Evolutionary conservation across 2,888 invertebrate species (phyloP).

Genomic region (Herminia tarsipennalis): DNA sequence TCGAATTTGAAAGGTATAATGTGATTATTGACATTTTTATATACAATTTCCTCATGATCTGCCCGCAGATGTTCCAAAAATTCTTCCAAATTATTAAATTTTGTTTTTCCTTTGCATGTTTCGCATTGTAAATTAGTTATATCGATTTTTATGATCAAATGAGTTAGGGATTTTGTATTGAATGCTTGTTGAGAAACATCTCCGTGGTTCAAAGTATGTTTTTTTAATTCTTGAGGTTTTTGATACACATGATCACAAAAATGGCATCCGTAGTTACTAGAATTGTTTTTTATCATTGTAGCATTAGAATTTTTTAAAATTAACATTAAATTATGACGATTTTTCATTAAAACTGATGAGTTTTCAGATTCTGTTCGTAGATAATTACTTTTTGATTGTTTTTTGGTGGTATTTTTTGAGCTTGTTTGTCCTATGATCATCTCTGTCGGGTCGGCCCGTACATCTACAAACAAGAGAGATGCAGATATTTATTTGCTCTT

Average conservation of each 20-base stretch:
- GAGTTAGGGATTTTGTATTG: background rate
- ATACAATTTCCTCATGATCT: background rate
- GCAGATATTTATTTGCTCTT: slow-evolving; percentile 7
- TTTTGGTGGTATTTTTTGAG: background rate
- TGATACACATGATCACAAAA: background rate
- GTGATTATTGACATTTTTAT: background rate
- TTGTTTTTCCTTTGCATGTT: background rate
- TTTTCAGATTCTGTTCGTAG: background rate
- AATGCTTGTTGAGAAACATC: background rate
- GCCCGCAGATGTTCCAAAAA: background rate
- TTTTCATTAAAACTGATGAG: background rate
- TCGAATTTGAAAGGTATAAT: background rate
- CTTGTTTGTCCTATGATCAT: background rate
- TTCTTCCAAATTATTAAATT: background rate
- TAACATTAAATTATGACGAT: background rate
- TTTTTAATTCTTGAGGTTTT: background rate
- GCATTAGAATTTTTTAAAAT: background rate
- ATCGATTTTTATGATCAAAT: background rate
- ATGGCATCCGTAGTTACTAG: background rate
- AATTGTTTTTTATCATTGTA: background rate
- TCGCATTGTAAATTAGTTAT: slow-evolving; percentile 1
- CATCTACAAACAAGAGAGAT: slow-evolving; percentile 41
- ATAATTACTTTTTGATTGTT: background rate
- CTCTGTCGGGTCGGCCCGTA: slow-evolving; percentile 13
- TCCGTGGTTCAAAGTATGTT: background rate